phyloP scores from a whole-genome alignment of 2,888 invertebrate species.

The Caenorhabditis sp. region DNA sequence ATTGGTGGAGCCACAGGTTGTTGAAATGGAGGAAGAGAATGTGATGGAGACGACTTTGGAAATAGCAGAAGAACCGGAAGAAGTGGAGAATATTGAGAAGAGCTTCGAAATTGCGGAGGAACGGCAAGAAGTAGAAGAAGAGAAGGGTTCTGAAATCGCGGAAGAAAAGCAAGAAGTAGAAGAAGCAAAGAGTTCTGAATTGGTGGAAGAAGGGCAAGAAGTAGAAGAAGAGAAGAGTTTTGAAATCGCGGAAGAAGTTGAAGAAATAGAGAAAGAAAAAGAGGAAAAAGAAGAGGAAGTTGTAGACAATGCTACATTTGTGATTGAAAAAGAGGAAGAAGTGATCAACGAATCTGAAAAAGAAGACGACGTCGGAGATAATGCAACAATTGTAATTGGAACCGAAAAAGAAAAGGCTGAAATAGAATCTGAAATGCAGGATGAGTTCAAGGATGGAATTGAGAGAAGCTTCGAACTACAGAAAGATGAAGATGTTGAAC shows the following conservation, averaged over 20 bases:
- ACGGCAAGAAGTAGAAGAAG: neutral
- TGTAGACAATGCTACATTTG: neutral
- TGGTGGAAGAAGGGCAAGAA: neutral
- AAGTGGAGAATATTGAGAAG: neutral
- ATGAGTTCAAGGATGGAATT: neutral
- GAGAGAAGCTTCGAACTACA: conserved; percentile 9
- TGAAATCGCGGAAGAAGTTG: neutral
- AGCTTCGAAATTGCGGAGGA: neutral
- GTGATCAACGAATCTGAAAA: neutral
- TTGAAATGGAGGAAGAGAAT: neutral
- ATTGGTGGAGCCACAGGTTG: neutral
- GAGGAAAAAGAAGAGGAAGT: neutral
- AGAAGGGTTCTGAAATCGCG: neutral
- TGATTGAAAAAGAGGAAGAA: neutral
- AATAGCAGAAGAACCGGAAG: neutral
- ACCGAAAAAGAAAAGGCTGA: no score
- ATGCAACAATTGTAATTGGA: no score
- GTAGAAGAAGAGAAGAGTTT: neutral
- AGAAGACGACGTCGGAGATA: neutral
- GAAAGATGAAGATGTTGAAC: conserved; percentile 6
- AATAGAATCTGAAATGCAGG: neutral
- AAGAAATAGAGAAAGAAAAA: neutral
- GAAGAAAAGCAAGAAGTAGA: neutral
- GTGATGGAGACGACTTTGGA: neutral
- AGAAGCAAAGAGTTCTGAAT: neutral